These are phyloP conservation scores for Drosophila cognata DNA, from an alignment of 2,888 invertebrate genomes.

Conservation along the genomic window DNA sequence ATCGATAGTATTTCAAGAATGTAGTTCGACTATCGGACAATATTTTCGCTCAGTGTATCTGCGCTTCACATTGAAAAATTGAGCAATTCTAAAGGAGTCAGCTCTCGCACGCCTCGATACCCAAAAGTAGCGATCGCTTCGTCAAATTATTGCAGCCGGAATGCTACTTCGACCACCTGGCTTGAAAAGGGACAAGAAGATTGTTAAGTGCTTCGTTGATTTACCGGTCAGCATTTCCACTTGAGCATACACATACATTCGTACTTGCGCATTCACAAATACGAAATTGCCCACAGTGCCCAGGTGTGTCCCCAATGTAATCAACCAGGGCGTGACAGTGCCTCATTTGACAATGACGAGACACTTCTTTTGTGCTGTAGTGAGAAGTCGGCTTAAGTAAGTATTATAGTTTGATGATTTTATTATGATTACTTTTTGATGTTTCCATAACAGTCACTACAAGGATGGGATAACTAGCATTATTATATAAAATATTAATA, in stretches of 20 bases:
- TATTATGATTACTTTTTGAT: neutral
- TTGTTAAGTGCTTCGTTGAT: constrained; percentile 28
- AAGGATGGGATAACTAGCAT: neutral
- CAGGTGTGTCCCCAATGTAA: constrained; percentile 19
- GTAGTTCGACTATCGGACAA: neutral
- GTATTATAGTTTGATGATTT: neutral
- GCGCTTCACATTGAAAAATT: neutral
- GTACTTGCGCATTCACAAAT: neutral
- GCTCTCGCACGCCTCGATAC: constrained; percentile 2
- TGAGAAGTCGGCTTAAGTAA: neutral
- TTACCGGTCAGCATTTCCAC: constrained; percentile 19
- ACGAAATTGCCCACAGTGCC: constrained; percentile 12
- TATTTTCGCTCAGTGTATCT: neutral
- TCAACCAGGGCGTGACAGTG: constrained; percentile 17
- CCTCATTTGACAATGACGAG: constrained; percentile 11
- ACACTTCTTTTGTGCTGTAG: neutral
- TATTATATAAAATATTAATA: neutral
- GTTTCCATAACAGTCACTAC: neutral
- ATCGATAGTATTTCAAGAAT: neutral
- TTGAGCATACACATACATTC: neutral
- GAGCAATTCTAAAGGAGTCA: no score
- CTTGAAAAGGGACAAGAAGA: neutral
- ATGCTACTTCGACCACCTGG: neutral
- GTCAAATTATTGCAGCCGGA: constrained; percentile 10
- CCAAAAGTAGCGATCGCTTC: constrained; percentile 6